phyloP scores from a whole-genome alignment of 2,888 invertebrate genomes.

The Chaitophorus viminalis region DNA sequence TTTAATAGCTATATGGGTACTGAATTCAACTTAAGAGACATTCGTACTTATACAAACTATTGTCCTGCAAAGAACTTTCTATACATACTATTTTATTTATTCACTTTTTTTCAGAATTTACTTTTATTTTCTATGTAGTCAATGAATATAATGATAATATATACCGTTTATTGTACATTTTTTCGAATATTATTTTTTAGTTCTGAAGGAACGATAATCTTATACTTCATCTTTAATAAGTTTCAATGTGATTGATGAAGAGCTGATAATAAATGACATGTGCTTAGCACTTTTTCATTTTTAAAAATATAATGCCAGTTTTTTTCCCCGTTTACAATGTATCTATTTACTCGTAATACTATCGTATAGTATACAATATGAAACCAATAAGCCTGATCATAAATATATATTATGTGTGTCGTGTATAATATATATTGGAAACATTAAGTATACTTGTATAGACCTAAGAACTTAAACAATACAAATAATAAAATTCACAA shows the following conservation, averaged over 20 bases:
- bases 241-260: neutral
- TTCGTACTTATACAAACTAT: neutral
- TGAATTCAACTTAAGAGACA: neutral
- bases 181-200: neutral
- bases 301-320: neutral
- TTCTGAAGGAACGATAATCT: neutral
- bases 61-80: neutral
- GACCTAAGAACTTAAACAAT: no score
- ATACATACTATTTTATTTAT: neutral
- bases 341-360: no score
- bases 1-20: no score
- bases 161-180: neutral
- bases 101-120: neutral
- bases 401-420: neutral
- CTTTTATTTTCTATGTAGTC: neutral
- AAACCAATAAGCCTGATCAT: no score
- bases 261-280: neutral
- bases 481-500: no score
- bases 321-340: neutral
- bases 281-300: neutral
- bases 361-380: no score
- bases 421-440: neutral
- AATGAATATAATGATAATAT: neutral
- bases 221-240: neutral
- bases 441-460: no score